Conservation (phyloP, 2,888 invertebrate genomes). For the Metallyticus violacea region DNA sequence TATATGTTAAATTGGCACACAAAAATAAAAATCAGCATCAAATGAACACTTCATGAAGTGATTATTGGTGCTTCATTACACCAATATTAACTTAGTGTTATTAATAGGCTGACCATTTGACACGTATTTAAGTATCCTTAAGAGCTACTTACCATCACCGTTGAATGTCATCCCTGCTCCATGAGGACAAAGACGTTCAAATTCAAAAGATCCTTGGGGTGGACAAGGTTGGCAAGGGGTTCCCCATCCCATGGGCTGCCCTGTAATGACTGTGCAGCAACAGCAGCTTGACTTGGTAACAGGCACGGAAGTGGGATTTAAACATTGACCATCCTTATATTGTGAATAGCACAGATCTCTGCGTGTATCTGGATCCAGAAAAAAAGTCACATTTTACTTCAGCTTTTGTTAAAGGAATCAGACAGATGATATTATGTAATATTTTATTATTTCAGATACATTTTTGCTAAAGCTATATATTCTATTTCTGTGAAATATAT, state of each 20-base stretch:
- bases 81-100: no score
- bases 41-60: background rate
- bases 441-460: no score
- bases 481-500: no score
- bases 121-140: background rate
- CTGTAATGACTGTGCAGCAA: slow-evolving; percentile 67
- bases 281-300: slow-evolving; percentile 86
- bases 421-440: no score
- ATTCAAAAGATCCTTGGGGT: slow-evolving; percentile 63
- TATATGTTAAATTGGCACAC: no score
- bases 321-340: slow-evolving; percentile 73
- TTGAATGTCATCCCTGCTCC: slow-evolving; percentile 77
- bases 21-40: no score
- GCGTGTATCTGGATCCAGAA: slow-evolving; percentile 62
- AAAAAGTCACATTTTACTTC: slow-evolving; percentile 18
- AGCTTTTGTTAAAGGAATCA: no score
- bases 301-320: slow-evolving; percentile 69
- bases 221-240: slow-evolving; percentile 77
- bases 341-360: slow-evolving; percentile 79
- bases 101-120: background rate
- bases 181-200: slow-evolving; percentile 70
- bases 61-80: background rate
- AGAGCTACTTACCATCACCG: slow-evolving; percentile 58
- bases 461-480: no score
- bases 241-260: slow-evolving; percentile 77